Percentiles rank a stretch among this genome's conserved stretches.
Conservation (phyloP, 2,797 vertebrate species). For the Ctenosaura bakeri region DNA sequence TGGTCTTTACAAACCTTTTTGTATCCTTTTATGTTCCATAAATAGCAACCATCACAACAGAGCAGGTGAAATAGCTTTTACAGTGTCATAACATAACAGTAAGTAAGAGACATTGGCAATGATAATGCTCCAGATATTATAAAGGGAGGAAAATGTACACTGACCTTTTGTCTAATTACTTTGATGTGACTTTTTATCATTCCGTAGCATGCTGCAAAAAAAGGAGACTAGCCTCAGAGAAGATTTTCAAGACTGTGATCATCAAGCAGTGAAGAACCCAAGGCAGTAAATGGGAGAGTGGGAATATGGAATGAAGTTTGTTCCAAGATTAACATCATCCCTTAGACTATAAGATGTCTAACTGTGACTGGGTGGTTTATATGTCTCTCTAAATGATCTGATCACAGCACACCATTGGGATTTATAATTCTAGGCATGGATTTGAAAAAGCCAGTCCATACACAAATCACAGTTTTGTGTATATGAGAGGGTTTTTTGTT, state of each 20-base stretch:
- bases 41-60: constrained; percentile 76
- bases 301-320: constrained; percentile 41
- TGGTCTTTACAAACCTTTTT: constrained; percentile 81
- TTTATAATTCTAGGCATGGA: constrained; percentile 35
- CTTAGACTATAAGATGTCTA: constrained; percentile 22
- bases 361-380: constrained; percentile 23
- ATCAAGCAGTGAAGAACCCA: constrained; percentile 46
- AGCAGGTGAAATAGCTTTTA: constrained; percentile 82
- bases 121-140: constrained; percentile 51
- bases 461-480: background rate
- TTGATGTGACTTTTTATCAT: constrained; percentile 53
- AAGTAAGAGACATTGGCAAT: constrained; percentile 76
- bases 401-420: background rate
- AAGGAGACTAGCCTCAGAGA: constrained; percentile 54
- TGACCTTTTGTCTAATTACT: constrained; percentile 74
- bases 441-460: constrained; percentile 32
- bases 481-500: too few relatives aligned
- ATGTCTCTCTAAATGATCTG: constrained; percentile 29
- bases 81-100: constrained; percentile 76
- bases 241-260: constrained; percentile 49
- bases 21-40: constrained; percentile 83
- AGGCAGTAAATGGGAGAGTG: constrained; percentile 29
- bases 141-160: constrained; percentile 61
- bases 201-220: constrained; percentile 57
- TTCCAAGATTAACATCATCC: constrained; percentile 53